Evolutionary conservation across 1,140 invertebrate genomes (phyloP).

Genomic region (Trachymyrmex cornetzi): DNA sequence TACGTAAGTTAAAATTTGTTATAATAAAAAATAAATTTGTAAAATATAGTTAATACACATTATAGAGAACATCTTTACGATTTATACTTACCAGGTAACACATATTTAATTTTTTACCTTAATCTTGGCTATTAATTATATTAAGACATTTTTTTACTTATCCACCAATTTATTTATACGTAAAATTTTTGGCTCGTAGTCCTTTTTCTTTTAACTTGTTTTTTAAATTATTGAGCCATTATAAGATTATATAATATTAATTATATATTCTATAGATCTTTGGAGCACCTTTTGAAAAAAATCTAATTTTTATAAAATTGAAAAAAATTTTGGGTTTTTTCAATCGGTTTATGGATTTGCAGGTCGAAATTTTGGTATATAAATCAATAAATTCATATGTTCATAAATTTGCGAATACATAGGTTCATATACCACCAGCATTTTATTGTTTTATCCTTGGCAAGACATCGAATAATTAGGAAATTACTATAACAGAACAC

Average conservation of each 20-base stretch:
- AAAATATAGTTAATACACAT: neutral
- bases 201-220: no score
- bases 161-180: no score
- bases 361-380: constrained; percentile 1
- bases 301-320: neutral
- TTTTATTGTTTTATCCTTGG: constrained; percentile 45
- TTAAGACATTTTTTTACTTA: neutral
- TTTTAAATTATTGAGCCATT: no score
- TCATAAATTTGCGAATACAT: neutral
- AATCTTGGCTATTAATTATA: neutral
- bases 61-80: neutral
- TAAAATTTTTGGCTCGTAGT: no score
- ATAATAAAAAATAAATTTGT: constrained; percentile 1
- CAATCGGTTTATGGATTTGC: neutral
- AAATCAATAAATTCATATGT: constrained; percentile 10
- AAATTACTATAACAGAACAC: constrained; percentile 48
- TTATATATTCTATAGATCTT: neutral
- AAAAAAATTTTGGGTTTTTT: neutral
- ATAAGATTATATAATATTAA: neutral
- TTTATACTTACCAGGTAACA: neutral
- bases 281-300: neutral
- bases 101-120: neutral
- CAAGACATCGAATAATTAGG: constrained; percentile 46
- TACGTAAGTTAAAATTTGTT: neutral
- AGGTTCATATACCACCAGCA: constrained; percentile 3